Base-by-base conservation (phyloP, 2,797 vertebrate species). In the Mus minutoides region DNA sequence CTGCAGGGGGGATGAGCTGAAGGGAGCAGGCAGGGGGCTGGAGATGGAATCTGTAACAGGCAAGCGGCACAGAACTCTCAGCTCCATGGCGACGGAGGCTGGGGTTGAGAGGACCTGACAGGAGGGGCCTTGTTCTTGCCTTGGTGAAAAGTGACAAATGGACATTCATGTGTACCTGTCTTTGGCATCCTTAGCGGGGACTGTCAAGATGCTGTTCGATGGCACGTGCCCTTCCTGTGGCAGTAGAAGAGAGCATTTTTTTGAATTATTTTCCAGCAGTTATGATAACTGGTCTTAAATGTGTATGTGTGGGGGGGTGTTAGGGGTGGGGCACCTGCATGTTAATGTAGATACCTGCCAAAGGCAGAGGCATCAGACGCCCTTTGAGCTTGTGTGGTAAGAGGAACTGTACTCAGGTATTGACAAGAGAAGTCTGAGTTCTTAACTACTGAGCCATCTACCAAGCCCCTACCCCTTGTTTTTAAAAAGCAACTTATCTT, bases 61-160 rank as follows among this genome's bases (percentile, higher is more conserved):
- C 67, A 54, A 89, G 22, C 5, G 22, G 46, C 80, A 40, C 58
- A 75, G 71, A 76, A 67, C 46, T 14, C 80, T 89, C 73, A 13
- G 4, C 43, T 46, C 29, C 54, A 43, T 69, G 73, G 58, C 29
- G 37, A 90, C 24, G 71, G 79, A 76, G 3, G n/a, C 21, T 83
- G 78, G 88, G 88, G 46, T 77, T 88, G 13, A 22, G 17, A 67
- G 77, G 13, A 62, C 26, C 64, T 46, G 71, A 85, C 69, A 71
- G 88, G 78, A 69, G 76, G 56, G 73, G 54, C 37, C 90, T 96
- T 84, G 62, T 88, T 77, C 60, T 88, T 54, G 82, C 73, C 67
- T 94, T 43, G 89, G 77, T 80, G 60, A 73, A 49, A 92, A 73
- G 26, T 77, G 90, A 92, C 67, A 93, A 86, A 73, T 11, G 24